These are phyloP conservation scores for Oreochromis spilurus DNA, from an alignment of 2,113 vertebrate species.

Conservation along the genomic window DNA sequence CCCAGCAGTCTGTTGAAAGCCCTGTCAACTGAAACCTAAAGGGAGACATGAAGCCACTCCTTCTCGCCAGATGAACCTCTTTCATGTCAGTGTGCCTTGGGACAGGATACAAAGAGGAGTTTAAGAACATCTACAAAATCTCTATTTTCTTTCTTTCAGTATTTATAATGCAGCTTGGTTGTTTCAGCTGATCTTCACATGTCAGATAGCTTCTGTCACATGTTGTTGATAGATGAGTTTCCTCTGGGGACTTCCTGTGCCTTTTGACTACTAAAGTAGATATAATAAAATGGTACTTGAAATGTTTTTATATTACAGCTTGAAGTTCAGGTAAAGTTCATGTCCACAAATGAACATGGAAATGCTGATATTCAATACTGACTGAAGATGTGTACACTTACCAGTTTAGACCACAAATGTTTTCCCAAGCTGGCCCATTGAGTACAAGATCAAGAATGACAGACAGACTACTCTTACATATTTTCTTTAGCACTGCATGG, in stretches of 20 bases:
- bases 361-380: not conserved
- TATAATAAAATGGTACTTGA: not conserved
- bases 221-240: not conserved
- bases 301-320: not conserved
- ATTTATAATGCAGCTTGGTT: not conserved
- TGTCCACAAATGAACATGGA: not conserved
- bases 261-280: not conserved
- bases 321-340: not conserved
- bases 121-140: not conserved
- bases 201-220: not conserved
- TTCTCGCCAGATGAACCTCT: not conserved
- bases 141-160: not conserved
- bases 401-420: not conserved
- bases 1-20: conserved; percentile 12
- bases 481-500: not conserved
- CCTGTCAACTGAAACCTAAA: not conserved
- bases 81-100: not conserved
- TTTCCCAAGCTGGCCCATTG: not conserved
- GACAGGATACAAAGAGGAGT: not conserved
- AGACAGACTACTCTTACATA: not conserved
- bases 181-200: not conserved
- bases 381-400: not conserved
- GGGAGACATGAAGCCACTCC: conserved; percentile 6
- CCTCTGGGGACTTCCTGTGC: not conserved
- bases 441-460: not conserved